These are phyloP conservation scores for Zaprionus taronus DNA, from an alignment of 1,140 invertebrate species.

Conservation along the genomic window DNA sequence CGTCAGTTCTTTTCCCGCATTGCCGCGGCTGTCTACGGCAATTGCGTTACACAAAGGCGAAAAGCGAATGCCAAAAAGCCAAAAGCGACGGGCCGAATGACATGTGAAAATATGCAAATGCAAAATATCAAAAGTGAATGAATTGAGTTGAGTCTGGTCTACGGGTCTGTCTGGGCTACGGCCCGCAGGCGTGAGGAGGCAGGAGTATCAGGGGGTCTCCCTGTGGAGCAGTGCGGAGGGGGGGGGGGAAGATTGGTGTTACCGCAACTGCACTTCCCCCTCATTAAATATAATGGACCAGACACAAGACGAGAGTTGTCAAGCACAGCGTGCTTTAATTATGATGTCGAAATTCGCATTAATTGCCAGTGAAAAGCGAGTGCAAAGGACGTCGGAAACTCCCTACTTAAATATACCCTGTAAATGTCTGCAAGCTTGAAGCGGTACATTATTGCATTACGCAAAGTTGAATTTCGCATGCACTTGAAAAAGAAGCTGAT, in stretches of 20 bases:
- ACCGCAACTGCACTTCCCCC: constrained; percentile 45
- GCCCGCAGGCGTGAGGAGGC: constrained; percentile 1
- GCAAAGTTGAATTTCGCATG: too few species aligned
- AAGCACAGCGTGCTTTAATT: constrained; percentile 68
- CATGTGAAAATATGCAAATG: constrained; percentile 82
- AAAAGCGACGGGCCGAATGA: constrained; percentile 64
- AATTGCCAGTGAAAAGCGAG: constrained; percentile 72
- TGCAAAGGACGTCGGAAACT: constrained; percentile 27
- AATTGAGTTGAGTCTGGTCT: constrained; percentile 61
- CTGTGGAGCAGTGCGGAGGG: background rate
- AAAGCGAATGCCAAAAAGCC: constrained; percentile 68
- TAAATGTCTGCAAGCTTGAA: background rate
- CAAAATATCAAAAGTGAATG: constrained; percentile 78
- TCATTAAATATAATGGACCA: constrained; percentile 77
- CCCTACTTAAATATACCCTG: constrained; percentile 9
- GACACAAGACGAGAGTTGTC: constrained; percentile 72
- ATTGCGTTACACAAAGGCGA: constrained; percentile 72
- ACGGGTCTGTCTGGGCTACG: constrained; percentile 25
- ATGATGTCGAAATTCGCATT: constrained; percentile 82
- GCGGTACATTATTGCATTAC: background rate
- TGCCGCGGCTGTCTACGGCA: constrained; percentile 50
- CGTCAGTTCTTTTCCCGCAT: constrained; percentile 49
- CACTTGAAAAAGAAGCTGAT: too few species aligned
- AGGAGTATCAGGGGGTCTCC: background rate
- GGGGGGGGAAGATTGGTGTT: constrained; percentile 4